Base-by-base conservation (phyloP, 2,888 invertebrate genomes). In the Bombylius major region DNA sequence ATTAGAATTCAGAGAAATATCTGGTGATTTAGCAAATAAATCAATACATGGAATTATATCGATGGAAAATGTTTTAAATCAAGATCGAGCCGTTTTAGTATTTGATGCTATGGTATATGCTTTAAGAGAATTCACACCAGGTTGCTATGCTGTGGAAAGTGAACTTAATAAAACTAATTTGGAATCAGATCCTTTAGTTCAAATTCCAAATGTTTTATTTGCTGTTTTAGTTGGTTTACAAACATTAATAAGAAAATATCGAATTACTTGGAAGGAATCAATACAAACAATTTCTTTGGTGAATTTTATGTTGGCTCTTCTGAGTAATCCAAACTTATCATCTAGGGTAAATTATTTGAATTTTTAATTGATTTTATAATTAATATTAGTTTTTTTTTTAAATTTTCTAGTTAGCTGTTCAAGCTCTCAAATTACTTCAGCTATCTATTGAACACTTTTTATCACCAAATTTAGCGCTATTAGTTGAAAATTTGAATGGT, bases 181-280 rank as follows among this genome's bases (percentile, higher is more conserved):
- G 14, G 51, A 51, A 31, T 31, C 23, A 3, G 74, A 78, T 61
- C 69, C 73, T 3, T 68, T 78, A 34, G 65, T 73, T 5, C 70
- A 74, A 47, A 73, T 75, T 63, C 77, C 77, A 1, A 70, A 71
- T 47, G 79, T 85, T 34, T 73, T 86, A 66, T 80, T 81, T 11
- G 78, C 83, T n/a, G 76, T 87, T 1, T 70, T 89, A 56, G 82
- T 86, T 56, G 81, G 79, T 1, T 72, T 88, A 12, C 76, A 81
- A 32, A 76, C 78, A 1, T 73, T 87, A 48, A 82, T 88, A 5
- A 81, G 82, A 57, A 79, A 82, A 50, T 84, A 84, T 62, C 80
- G 83, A 59, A 82, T 89, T 13, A 83, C 83, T 42, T 89, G 89
- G 89, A 81, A 83, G 56, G 87, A 88, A 63, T 86, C 85, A 56